A percentile compares a stretch with the other conserved stretches of the same genome.
Conservation (phyloP, 2,888 invertebrate genomes). For the Ernsta delagoae region DNA sequence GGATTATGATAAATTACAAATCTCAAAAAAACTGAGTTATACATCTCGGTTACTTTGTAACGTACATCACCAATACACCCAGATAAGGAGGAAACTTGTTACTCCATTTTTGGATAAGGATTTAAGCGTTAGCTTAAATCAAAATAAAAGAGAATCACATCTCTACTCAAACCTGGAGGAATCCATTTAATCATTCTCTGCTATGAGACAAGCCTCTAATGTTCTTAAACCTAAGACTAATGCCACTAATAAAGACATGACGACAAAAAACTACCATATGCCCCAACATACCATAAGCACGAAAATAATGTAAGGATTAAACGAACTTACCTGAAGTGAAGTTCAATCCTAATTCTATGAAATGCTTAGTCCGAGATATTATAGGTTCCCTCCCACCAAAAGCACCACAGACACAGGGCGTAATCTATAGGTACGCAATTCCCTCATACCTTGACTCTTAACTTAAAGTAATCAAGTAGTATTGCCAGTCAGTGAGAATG, state of each 20-base stretch:
- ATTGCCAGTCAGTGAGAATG: background rate
- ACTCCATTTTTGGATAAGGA: constrained; percentile 5
- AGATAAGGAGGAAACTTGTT: constrained; percentile 5
- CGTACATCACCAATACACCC: background rate
- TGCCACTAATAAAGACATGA: background rate
- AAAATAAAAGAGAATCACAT: background rate
- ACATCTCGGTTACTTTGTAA: background rate
- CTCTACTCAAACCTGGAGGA: background rate
- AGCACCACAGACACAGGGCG: too few relatives aligned
- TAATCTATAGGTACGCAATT: too few relatives aligned
- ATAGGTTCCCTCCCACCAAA: too few relatives aligned
- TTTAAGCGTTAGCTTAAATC: background rate
- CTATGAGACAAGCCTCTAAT: background rate
- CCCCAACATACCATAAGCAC: too few relatives aligned
- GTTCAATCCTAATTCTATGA: too few relatives aligned
- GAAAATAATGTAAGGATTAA: too few relatives aligned
- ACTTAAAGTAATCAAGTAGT: too few relatives aligned
- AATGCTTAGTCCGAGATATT: too few relatives aligned
- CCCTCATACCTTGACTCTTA: too few relatives aligned
- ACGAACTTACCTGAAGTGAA: too few relatives aligned
- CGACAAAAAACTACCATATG: background rate
- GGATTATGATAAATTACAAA: background rate
- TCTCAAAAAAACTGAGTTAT: background rate
- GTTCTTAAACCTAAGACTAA: background rate
- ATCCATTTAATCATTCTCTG: background rate